Base-by-base conservation (phyloP, 2,888 invertebrate species). In the Tridacna crocea region DNA sequence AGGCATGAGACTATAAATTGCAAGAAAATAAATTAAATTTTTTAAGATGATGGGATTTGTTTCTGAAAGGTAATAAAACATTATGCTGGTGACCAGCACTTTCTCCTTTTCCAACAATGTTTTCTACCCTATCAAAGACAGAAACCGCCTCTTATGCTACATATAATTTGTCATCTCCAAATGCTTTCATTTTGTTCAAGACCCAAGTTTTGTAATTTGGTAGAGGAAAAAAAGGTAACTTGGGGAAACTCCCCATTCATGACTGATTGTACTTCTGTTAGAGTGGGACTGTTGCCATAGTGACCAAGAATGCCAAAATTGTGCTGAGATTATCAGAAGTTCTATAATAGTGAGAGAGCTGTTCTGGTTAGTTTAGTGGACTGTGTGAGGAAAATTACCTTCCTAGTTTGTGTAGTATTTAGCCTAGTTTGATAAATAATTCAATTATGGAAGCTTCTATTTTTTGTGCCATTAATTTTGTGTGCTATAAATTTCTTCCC, bases 261-360 rank as follows among this genome's bases (percentile, higher is more conserved):
- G 70, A 70, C 70, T 70, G 70, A 70, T 70, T 51, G 70, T 70
- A 70, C 65, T 78, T 27, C 81, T 81, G 77, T 84, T 73, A 75
- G 72, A 72, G 80, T 79, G 82, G 36, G 76, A 55, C 73, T 73
- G 82, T 85, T 72, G 17, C 76, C 79, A 77, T 79, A 70, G 80
- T 68, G 68, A 85, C 85, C 80, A 85, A 81, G 85, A 83, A 85
- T 85, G 85, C 80, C 74, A 75, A 70, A 85, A 75, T 68, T 84
- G 73, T 70, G 77, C 36, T 24, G 36, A 82, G 82, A 82, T 74
- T 75, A 80, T 76, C 66, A 73, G 65, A 72, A 65, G 51, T 55
- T 76, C 24, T 36, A 4, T 36, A 36, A 36, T 47, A 48, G 68
- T 36, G 73, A 70, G 70, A 70, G 24, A 70, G 61, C 15, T 61